These are phyloP conservation scores for Leptinotarsa peninsularis DNA, from an alignment of 2,888 invertebrate genomes.

Conservation along the genomic window DNA sequence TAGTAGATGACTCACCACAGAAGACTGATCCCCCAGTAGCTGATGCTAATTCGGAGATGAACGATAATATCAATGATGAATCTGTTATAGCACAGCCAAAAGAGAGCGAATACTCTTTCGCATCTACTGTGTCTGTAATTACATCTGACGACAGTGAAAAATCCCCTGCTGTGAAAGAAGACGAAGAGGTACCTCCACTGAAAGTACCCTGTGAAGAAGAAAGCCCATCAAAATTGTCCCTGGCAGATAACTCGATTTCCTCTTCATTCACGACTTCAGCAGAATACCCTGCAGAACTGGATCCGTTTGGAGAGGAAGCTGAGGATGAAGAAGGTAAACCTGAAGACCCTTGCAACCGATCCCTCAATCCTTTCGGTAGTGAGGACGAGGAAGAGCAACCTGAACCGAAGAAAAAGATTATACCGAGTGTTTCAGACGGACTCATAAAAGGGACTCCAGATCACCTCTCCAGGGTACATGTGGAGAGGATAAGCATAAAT, in stretches of 20 bases:
- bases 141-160: conserved; percentile 19
- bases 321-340: conserved; percentile 61
- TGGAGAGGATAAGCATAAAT: conserved; percentile 49
- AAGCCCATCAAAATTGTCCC: background rate
- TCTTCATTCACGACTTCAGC: conserved; percentile 23
- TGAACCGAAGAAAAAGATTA: conserved; percentile 56
- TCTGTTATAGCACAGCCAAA: background rate
- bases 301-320: conserved; percentile 84
- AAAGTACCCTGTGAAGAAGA: background rate
- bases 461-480: background rate
- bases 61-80: background rate
- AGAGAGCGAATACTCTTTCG: background rate
- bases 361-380: conserved; percentile 38
- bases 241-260: background rate
- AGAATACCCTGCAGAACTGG: conserved; percentile 79
- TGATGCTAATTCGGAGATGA: background rate
- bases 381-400: conserved; percentile 61
- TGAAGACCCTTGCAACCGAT: conserved; percentile 20
- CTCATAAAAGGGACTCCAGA: conserved; percentile 38
- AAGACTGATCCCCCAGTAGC: background rate
- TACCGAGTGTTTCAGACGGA: conserved; percentile 38
- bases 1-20: background rate
- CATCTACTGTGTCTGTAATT: background rate
- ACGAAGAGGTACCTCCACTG: background rate
- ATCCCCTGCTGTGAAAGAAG: background rate